Base-by-base conservation (phyloP, 92 coral and sea anemone species). In the Paramuricea clavata region DNA sequence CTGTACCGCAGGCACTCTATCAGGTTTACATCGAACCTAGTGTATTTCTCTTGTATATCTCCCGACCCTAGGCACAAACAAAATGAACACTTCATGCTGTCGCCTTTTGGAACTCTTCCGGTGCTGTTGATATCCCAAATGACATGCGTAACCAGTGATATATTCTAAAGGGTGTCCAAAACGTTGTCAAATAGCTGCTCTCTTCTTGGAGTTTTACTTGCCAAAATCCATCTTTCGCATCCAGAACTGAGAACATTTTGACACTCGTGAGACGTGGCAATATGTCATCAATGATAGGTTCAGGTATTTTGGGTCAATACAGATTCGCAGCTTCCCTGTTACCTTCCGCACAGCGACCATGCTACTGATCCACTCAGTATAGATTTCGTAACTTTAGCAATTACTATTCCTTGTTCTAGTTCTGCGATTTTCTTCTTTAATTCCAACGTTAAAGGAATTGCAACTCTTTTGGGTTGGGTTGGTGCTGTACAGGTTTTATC, bases 221-320 rank as follows among this genome's bases (percentile, higher is more conserved):
- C 75, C 77, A 60, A 33, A 61, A 27, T 57, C 85, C 32, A 57
- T 86, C 50, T 49, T 76, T 43, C 8, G 43, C 64, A 15, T 21
- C 74, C 26, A 32, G 44, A n/a, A 33, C 77, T 12, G 76, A 76
- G 78, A 86, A 86, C 30, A 86, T 35, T 32, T 86, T 76, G 0
- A 85, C 85, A 19, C 57, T 77, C 27, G 65, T 64, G 17, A 86
- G 65, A 69, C 75, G 85, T 22, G 84, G 49, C 0, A 62, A 77
- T 4, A 86, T 47, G 0, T 86, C 78, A n/a, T 77, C 85, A 39
- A 86, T 86, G 0, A 78, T 77, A 0, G 64, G 30, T 86, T 76
- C 31, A 76, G 62, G 32, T 86, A 78, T 47, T 77, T 86, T 0
- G 85, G 89, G n/a, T 86, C 78, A 1, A 86, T 31, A 15, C 89